Percentiles rank a stretch among this genome's conserved stretches.
Evolutionary conservation across 2,888 invertebrate species (phyloP).

Genomic region (Drosophila setosimentum): DNA sequence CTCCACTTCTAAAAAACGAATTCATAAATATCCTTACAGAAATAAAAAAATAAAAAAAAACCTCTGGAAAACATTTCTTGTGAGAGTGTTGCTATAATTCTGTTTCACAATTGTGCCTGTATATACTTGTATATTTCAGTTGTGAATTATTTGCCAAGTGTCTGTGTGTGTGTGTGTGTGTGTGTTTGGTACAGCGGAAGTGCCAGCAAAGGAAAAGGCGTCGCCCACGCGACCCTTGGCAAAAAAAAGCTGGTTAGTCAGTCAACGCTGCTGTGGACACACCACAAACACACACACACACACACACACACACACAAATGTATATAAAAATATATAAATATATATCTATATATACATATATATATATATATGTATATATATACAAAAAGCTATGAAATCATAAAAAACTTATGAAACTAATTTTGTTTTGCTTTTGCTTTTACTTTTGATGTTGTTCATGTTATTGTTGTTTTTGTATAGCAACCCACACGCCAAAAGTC

Average conservation of each 20-base stretch:
- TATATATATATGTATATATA: not conserved
- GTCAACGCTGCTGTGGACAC: constrained; percentile 51
- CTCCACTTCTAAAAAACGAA: not conserved
- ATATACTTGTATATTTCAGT: constrained; percentile 47
- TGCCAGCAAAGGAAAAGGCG: constrained; percentile 50
- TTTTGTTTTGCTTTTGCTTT: constrained; percentile 75
- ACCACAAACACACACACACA: constrained; percentile 13
- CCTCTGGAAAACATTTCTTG: not conserved
- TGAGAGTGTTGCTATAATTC: not conserved
- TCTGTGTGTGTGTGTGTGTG: constrained; percentile 37
- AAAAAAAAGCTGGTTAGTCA: constrained; percentile 76
- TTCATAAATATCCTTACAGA: not conserved
- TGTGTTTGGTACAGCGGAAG: constrained; percentile 56
- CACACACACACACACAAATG: constrained; percentile 1
- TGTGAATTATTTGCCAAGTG: constrained; percentile 70
- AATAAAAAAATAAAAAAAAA: too few species aligned
- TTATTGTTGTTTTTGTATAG: constrained; percentile 52
- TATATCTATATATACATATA: not conserved
- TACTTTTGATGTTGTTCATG: constrained; percentile 52
- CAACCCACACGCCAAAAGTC: constrained; percentile 64
- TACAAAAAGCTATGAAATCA: constrained; percentile 80
- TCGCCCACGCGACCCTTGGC: constrained; percentile 78
- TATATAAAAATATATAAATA: constrained; percentile 29
- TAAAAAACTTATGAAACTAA: constrained; percentile 82
- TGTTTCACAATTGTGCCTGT: not conserved